These are phyloP conservation scores for Platyura marginata DNA, from an alignment of 1,140 invertebrate species.

Conservation along the genomic window DNA sequence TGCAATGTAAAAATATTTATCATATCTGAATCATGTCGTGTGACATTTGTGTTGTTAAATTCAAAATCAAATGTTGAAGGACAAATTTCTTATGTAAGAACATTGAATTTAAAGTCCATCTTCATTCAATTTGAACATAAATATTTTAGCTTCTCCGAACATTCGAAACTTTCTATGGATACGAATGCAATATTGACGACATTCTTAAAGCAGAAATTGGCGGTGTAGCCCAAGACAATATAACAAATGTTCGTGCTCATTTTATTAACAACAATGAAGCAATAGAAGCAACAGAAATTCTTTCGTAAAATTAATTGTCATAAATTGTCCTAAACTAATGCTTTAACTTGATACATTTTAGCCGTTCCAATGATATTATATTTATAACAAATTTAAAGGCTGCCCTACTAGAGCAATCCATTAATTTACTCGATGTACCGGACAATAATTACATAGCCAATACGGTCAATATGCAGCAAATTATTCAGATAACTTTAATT, in stretches of 20 bases:
- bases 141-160: slow-evolving; percentile 23
- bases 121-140: too few relatives aligned
- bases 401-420: slow-evolving; percentile 14
- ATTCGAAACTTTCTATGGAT: slow-evolving; percentile 23
- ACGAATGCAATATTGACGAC: slow-evolving; percentile 31
- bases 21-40: slow-evolving; percentile 27
- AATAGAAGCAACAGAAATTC: slow-evolving; percentile 22
- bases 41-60: slow-evolving; percentile 32
- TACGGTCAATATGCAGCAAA: slow-evolving; percentile 12
- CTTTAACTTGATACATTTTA: slow-evolving; percentile 7
- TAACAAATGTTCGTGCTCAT: slow-evolving; percentile 27
- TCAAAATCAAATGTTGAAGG: slow-evolving; percentile 20
- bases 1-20: slow-evolving; percentile 28
- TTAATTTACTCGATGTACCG: slow-evolving; percentile 26
- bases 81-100: slow-evolving; percentile 25
- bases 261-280: slow-evolving; percentile 29
- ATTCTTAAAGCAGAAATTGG: slow-evolving; percentile 14
- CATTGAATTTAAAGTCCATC: slow-evolving; percentile 1
- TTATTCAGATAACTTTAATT: slow-evolving; percentile 29
- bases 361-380: slow-evolving; percentile 21
- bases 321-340: slow-evolving; percentile 1
- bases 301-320: slow-evolving; percentile 15
- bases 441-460: slow-evolving; percentile 10
- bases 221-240: slow-evolving; percentile 16
- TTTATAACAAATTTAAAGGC: slow-evolving; percentile 23